Evolutionary conservation across 2,113 vertebrate genomes (phyloP).

Genomic region (Sinocyclocheilus anshuiensis): DNA sequence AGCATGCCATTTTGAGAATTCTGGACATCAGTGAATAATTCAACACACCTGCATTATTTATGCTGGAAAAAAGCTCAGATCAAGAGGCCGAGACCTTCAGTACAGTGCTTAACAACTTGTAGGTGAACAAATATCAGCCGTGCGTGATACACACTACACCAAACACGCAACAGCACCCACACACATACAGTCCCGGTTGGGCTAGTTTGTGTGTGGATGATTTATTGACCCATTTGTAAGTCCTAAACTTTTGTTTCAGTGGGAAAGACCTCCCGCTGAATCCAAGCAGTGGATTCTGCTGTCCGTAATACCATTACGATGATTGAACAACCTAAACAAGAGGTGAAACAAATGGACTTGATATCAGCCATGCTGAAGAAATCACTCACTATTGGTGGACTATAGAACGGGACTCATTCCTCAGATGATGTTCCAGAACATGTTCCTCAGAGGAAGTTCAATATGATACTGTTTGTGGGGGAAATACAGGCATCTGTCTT

Average conservation of each 20-base stretch:
- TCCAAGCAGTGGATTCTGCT: slow-evolving; percentile 20
- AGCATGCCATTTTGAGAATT: slow-evolving; percentile 37
- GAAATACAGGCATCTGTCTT: slow-evolving; percentile 19
- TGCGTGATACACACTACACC: neutral
- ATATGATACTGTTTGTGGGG: neutral
- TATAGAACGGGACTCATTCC: neutral
- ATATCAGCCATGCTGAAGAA: neutral
- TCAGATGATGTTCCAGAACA: neutral
- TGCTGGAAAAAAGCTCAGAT: slow-evolving; percentile 40
- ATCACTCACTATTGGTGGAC: slow-evolving; percentile 11
- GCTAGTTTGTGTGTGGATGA: neutral
- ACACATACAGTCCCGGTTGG: neutral
- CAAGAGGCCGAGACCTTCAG: slow-evolving; percentile 41
- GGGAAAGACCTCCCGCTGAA: slow-evolving; percentile 15
- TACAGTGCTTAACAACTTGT: slow-evolving; percentile 16
- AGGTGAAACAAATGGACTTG: slow-evolving; percentile 25
- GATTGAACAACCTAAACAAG: slow-evolving; percentile 34
- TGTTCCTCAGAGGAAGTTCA: slow-evolving; percentile 2
- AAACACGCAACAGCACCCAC: neutral
- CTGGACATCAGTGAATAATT: slow-evolving; percentile 52
- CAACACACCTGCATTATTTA: slow-evolving; percentile 47
- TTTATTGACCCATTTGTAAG: neutral
- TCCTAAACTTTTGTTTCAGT: slow-evolving; percentile 27
- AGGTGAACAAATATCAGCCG: slow-evolving; percentile 37
- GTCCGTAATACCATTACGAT: neutral